Conservation (phyloP, 2,888 invertebrate species). For the Miltochrista miniata region DNA sequence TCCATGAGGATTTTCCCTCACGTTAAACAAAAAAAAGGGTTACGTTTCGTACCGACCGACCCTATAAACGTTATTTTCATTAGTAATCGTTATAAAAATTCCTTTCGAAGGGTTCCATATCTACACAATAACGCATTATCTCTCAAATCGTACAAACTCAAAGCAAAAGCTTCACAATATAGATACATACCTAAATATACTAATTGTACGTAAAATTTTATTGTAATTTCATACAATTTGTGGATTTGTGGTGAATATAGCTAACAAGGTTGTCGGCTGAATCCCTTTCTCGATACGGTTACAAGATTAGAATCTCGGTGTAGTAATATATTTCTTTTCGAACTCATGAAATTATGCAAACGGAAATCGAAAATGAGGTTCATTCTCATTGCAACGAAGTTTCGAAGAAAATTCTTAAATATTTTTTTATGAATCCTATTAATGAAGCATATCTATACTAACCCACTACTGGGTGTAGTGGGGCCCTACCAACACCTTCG, state of each 20-base stretch:
- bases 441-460: too few species aligned
- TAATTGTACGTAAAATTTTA: background rate
- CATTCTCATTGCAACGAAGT: background rate
- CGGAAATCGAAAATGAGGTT: background rate
- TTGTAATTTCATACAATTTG: background rate
- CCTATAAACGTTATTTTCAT: too few species aligned
- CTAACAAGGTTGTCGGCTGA: constrained; percentile 1
- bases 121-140: background rate
- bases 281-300: constrained; percentile 1
- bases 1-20: too few species aligned
- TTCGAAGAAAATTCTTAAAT: background rate
- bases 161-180: too few species aligned
- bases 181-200: too few species aligned
- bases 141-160: background rate
- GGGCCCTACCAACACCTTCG: too few species aligned
- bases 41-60: too few species aligned
- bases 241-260: constrained; percentile 6
- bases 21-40: too few species aligned
- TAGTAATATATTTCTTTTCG: constrained; percentile 5
- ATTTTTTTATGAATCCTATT: too few species aligned
- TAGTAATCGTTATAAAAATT: too few species aligned
- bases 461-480: too few species aligned
- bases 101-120: too few species aligned
- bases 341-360: constrained; percentile 8
- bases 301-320: constrained; percentile 5